phyloP scores from a whole-genome alignment of 1,140 invertebrate genomes.

The Brachionus sp. region DNA sequence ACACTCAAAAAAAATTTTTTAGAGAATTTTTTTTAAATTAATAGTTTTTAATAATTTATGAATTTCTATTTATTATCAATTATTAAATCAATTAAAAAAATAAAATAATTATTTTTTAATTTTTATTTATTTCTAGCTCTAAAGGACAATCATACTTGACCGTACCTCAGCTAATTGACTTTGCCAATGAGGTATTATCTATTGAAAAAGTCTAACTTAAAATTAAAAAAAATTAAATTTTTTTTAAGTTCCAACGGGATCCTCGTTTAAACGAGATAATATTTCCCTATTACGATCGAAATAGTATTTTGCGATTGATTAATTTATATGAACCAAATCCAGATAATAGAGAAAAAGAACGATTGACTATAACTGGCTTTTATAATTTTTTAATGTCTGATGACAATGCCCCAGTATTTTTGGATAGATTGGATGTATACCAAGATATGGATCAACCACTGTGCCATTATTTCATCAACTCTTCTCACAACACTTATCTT shows the following conservation, averaged over 20 bases:
- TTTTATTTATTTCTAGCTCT: constrained; percentile 46
- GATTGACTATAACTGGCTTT: constrained; percentile 85
- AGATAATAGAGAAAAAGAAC: constrained; percentile 69
- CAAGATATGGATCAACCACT: constrained; percentile 97
- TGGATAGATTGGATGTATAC: constrained; percentile 91
- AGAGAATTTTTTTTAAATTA: too few species aligned
- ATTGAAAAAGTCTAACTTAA: background rate
- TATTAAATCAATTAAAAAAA: too few species aligned
- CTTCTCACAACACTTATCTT: constrained; percentile 84
- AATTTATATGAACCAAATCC: constrained; percentile 85
- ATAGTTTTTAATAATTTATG: too few species aligned
- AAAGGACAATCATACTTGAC: constrained; percentile 69
- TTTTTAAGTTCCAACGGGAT: constrained; percentile 78
- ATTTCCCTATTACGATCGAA: constrained; percentile 92
- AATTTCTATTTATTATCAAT: too few species aligned
- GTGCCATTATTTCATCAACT: constrained; percentile 98
- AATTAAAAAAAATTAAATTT: background rate
- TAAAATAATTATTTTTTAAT: constrained; percentile 47
- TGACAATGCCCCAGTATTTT: constrained; percentile 96
- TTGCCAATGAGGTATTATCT: constrained; percentile 74
- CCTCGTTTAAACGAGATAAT: constrained; percentile 97
- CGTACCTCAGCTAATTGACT: constrained; percentile 81
- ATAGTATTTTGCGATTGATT: constrained; percentile 86
- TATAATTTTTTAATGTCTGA: constrained; percentile 97
- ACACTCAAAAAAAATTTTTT: too few species aligned